These are phyloP conservation scores for Delphinus delphis DNA, from an alignment of 2,113 vertebrate genomes.

Conservation along the genomic window DNA sequence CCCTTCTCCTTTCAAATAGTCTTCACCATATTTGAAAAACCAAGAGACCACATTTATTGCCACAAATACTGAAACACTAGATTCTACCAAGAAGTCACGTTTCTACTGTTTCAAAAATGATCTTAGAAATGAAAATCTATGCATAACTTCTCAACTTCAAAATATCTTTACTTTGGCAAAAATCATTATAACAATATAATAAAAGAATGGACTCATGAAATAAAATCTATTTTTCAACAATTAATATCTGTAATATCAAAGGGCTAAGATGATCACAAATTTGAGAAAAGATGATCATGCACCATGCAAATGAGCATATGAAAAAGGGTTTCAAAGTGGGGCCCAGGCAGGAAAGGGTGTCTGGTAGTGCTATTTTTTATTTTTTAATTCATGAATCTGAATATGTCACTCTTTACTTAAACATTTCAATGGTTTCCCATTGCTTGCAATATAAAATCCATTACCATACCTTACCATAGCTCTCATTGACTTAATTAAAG, in stretches of 20 bases:
- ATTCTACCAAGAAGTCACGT: neutral
- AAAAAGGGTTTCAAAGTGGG: neutral
- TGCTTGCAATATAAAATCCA: neutral
- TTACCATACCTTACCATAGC: neutral
- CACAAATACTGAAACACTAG: neutral
- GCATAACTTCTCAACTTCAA: neutral
- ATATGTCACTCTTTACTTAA: neutral
- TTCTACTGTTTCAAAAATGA: neutral
- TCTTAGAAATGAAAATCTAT: neutral
- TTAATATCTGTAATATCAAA: neutral
- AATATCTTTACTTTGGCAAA: slow-evolving; percentile 25
- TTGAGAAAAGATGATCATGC: neutral
- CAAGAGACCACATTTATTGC: neutral
- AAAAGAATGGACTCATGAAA: neutral
- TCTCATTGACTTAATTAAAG: neutral
- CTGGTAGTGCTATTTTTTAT: neutral
- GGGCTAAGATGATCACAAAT: neutral
- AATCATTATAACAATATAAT: neutral
- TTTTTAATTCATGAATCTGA: neutral
- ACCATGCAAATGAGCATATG: neutral
- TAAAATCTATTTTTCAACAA: neutral
- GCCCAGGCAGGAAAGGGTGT: neutral
- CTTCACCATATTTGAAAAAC: neutral
- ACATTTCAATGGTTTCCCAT: neutral
- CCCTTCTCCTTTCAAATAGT: neutral